These are phyloP conservation scores for Astyanax mexicanus DNA, from an alignment of 2,797 vertebrate genomes.

Conservation along the genomic window DNA sequence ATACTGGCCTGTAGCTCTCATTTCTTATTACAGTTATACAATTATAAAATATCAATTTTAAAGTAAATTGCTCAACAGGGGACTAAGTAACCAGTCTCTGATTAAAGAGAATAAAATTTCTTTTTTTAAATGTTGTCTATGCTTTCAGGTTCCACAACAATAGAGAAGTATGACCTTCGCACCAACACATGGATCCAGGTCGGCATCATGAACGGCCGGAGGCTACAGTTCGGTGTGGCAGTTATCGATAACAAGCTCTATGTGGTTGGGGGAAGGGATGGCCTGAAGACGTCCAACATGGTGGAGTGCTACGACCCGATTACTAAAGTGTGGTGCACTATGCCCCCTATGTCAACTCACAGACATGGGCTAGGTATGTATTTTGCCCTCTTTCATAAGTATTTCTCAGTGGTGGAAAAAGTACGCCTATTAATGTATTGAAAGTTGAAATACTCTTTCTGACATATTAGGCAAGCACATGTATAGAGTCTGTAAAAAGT, in stretches of 20 bases:
- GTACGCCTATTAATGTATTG: too few relatives aligned
- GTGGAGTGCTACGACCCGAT: slow-evolving; percentile 95
- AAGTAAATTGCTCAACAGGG: too few relatives aligned
- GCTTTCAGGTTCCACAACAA: slow-evolving; percentile 89
- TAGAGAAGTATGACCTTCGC: slow-evolving; percentile 95
- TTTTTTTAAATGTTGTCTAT: too few relatives aligned
- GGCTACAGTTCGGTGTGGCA: slow-evolving; percentile 95
- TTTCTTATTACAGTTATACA: too few relatives aligned
- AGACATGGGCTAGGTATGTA: slow-evolving; percentile 92
- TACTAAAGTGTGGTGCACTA: slow-evolving; percentile 92
- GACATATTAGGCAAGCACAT: too few relatives aligned
- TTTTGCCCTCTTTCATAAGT: slow-evolving; percentile 4
- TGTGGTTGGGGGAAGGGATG: slow-evolving; percentile 94
- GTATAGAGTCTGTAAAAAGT: too few relatives aligned
- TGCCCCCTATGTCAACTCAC: slow-evolving; percentile 99
- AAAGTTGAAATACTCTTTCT: too few relatives aligned
- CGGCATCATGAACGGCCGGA: slow-evolving; percentile 90
- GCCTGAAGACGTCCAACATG: slow-evolving; percentile 95
- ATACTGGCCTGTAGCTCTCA: too few relatives aligned
- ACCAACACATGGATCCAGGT: slow-evolving; percentile 94
- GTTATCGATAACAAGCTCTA: slow-evolving; percentile 97
- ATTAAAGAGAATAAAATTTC: too few relatives aligned
- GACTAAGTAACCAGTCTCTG: not conserved
- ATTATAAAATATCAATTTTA: too few relatives aligned
- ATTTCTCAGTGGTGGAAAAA: too few relatives aligned